phyloP scores from a whole-genome alignment of 2,888 invertebrate species.

The Patella depressa region DNA sequence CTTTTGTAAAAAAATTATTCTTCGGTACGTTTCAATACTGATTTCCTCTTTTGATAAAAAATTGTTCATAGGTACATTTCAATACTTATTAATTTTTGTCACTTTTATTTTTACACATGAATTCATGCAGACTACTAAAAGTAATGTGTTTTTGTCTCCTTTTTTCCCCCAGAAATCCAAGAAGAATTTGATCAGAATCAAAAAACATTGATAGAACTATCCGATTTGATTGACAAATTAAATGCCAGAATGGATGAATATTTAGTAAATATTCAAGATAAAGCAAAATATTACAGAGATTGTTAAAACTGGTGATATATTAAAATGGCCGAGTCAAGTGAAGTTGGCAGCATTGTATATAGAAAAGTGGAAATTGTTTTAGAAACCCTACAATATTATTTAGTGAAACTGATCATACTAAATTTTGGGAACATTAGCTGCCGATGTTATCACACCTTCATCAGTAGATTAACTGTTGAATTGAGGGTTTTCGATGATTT shows the following conservation, averaged over 20 bases:
- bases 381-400: too few species aligned
- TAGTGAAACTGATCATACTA: too few species aligned
- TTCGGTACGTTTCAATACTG: too few species aligned
- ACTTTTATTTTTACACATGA: too few species aligned
- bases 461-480: too few species aligned
- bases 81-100: neutral
- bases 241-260: constrained; percentile 77
- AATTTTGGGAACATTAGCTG: too few species aligned
- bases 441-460: too few species aligned
- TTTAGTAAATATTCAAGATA: constrained; percentile 71
- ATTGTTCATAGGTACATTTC: neutral
- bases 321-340: too few species aligned
- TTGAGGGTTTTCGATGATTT: too few species aligned
- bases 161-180: constrained; percentile 75
- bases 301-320: constrained; percentile 43
- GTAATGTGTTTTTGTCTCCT: constrained; percentile 15
- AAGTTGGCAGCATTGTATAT: too few species aligned
- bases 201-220: constrained; percentile 76
- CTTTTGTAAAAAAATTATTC: too few species aligned
- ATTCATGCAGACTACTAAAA: neutral
- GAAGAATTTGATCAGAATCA: constrained; percentile 80
- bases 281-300: constrained; percentile 55
- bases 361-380: too few species aligned
- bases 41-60: neutral
- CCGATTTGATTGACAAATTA: constrained; percentile 77